Evolutionary conservation across 2,888 invertebrate species (phyloP), one percentile per base, ranked within the genome.

Genomic region (Agrotis clavis): DNA sequence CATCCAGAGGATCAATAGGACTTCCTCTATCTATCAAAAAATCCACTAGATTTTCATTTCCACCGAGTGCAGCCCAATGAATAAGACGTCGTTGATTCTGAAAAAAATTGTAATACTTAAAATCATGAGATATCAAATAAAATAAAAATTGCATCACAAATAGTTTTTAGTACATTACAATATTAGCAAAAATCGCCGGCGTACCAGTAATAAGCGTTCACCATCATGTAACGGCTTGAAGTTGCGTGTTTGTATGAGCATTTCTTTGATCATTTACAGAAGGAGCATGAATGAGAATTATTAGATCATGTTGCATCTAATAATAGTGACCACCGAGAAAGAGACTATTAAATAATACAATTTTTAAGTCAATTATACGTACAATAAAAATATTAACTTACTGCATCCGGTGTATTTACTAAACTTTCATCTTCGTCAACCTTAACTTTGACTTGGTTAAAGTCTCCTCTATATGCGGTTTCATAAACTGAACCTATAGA

Each of bases 51-150:
- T 98, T 97, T 60, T 97, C 96, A 92, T 98, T 98, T 30, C 98
- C 98, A 78, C 98, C 97, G 67, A 98, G 95, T 64, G 98, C 97
- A 51, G 98, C 98, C 98, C 98, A 98, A 91, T 98, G 98, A 81
- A 98, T 94, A 25, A 98, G 95, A 79, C 98, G 96, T 74, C 98
- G 97, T 67, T 96, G 96, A 93, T 97, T 98, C 98, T 98, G 92
- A 41, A 95, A 96, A 45, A 45, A 0, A 51, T 9, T 18, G 21
- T 18, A 45, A n/a, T 19, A 66, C n/a, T 47, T 25, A 57, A 1
- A 2, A 30, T 45, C 21, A 4, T 11, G 2, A 45, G 11, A 2
- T 14, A 16, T 25, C 25, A 48, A 14, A 13, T n/a, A n/a, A 50
- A 30, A 25, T 25, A 25, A 25, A 25, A 25, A 25, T 25, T 25